Conservation (phyloP, 1,140 invertebrate species). For the Oncopodura yosiiana region DNA sequence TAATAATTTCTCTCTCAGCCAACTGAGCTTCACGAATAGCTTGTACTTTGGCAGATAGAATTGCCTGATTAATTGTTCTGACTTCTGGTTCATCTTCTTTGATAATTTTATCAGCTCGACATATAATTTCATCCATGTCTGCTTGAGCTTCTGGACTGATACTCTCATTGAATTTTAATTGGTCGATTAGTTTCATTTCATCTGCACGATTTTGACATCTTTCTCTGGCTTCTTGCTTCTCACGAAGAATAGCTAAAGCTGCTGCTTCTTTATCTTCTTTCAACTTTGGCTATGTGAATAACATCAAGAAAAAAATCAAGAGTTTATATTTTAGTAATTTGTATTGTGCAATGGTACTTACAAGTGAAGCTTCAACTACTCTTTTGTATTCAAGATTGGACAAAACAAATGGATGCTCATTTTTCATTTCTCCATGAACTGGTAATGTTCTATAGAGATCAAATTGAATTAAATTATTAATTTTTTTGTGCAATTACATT, state of each 20-base stretch:
- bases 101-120: slow-evolving; percentile 25
- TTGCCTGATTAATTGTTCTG: slow-evolving; percentile 24
- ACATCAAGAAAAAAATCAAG: not conserved
- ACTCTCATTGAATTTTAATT: slow-evolving; percentile 14
- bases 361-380: slow-evolving; percentile 11
- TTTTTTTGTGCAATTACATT: slow-evolving; percentile 6
- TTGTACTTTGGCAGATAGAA: slow-evolving; percentile 29
- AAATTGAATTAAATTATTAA: slow-evolving; percentile 4
- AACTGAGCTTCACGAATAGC: slow-evolving; percentile 34
- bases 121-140: slow-evolving; percentile 26
- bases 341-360: not conserved
- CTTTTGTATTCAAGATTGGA: slow-evolving; percentile 13
- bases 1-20: slow-evolving; percentile 29
- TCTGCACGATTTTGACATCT: slow-evolving; percentile 19
- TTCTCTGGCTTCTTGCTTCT: slow-evolving; percentile 5
- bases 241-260: not conserved
- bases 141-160: slow-evolving; percentile 31
- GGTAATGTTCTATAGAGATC: slow-evolving; percentile 10
- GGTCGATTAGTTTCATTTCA: slow-evolving; percentile 26
- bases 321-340: not conserved
- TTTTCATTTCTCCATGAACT: slow-evolving; percentile 33
- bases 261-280: slow-evolving; percentile 24
- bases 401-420: slow-evolving; percentile 29
- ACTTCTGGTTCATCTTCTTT: slow-evolving; percentile 30
- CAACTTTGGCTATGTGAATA: slow-evolving; percentile 12